Conservation (phyloP, 2,797 vertebrate species). For the Sibirionetta formosa region DNA sequence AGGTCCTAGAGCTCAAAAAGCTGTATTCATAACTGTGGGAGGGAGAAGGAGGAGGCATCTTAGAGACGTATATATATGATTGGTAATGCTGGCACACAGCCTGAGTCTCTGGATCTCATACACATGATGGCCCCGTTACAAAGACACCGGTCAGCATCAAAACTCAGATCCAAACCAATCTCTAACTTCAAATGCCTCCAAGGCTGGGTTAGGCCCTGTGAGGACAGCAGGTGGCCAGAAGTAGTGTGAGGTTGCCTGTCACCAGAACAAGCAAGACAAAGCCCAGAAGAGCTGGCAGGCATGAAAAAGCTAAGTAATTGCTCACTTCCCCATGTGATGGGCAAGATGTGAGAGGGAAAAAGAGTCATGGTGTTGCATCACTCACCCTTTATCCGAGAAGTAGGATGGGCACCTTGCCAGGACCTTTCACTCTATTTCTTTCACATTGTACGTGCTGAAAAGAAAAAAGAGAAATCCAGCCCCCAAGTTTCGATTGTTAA, state of each 20-base stretch:
- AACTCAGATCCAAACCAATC: not conserved
- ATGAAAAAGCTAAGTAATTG: not conserved
- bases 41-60: not conserved
- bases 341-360: not conserved
- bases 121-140: rapidly evolving
- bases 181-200: not conserved
- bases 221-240: not conserved
- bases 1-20: not conserved
- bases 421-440: not conserved
- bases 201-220: not conserved
- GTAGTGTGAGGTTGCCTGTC: not conserved
- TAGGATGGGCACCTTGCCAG: slow-evolving; percentile 6
- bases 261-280: slow-evolving; percentile 17
- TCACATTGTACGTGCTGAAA: not conserved
- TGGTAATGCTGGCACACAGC: not conserved
- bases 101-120: not conserved
- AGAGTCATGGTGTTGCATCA: slow-evolving; percentile 27
- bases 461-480: not conserved
- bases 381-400: not conserved
- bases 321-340: not conserved
- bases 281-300: not conserved
- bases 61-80: not conserved
- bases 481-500: not conserved
- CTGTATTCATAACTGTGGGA: not conserved
- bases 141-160: not conserved